These are phyloP conservation scores for Allophyes oxyacanthae DNA, from an alignment of 2,888 invertebrate species.

Conservation along the genomic window DNA sequence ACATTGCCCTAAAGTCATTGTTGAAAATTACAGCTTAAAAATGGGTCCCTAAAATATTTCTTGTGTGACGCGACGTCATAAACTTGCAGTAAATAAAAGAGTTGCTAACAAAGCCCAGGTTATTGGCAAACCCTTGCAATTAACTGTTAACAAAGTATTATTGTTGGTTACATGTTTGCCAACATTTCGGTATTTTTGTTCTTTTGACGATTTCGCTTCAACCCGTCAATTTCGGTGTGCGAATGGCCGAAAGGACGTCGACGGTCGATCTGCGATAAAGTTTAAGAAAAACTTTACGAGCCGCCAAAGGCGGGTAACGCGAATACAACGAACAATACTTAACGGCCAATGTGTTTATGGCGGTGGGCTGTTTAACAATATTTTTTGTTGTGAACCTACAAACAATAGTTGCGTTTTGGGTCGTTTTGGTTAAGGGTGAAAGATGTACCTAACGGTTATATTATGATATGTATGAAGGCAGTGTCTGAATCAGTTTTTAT, in stretches of 20 bases:
- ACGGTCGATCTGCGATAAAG: slow-evolving; percentile 65
- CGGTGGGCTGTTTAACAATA: slow-evolving; percentile 70
- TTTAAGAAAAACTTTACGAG: slow-evolving; percentile 74
- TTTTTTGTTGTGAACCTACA: slow-evolving; percentile 65
- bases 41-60: slow-evolving; percentile 27
- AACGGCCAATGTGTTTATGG: slow-evolving; percentile 79
- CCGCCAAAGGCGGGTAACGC: slow-evolving; percentile 76
- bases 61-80: slow-evolving; percentile 63
- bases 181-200: slow-evolving; percentile 74
- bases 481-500: slow-evolving; percentile 23
- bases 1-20: slow-evolving; percentile 25
- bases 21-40: slow-evolving; percentile 43
- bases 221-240: slow-evolving; percentile 75
- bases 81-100: slow-evolving; percentile 70
- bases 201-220: slow-evolving; percentile 68
- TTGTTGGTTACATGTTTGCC: slow-evolving; percentile 72
- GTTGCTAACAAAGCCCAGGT: slow-evolving; percentile 72
- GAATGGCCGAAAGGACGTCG: slow-evolving; percentile 63
- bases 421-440: slow-evolving; percentile 45
- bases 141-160: slow-evolving; percentile 77
- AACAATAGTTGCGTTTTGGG: slow-evolving; percentile 61
- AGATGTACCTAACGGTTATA: slow-evolving; percentile 63
- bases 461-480: slow-evolving; percentile 42
- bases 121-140: slow-evolving; percentile 84
- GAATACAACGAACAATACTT: slow-evolving; percentile 75